Conservation (phyloP, 2,888 invertebrate genomes). For the Ophioninae sp. region DNA sequence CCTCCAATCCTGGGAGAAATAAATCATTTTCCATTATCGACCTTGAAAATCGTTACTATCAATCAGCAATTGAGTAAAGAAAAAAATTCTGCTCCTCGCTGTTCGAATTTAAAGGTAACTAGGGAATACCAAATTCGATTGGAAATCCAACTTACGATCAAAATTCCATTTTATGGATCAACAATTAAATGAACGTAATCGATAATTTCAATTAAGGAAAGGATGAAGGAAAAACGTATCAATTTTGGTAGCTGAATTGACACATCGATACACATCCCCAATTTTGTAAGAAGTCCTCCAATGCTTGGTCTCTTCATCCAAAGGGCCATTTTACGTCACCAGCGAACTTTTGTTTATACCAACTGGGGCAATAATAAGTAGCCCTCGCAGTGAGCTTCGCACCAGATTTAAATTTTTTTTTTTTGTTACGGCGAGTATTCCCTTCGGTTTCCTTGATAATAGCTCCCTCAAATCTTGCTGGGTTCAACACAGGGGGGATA, state of each 20-base stretch:
- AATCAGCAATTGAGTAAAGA: neutral
- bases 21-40: neutral
- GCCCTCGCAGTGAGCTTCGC: constrained; percentile 41
- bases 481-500: constrained; percentile 8
- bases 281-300: neutral
- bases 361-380: constrained; percentile 19
- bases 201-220: neutral
- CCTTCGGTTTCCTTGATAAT: constrained; percentile 21
- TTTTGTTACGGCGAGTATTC: constrained; percentile 31
- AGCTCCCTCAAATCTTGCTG: constrained; percentile 15
- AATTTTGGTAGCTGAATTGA: neutral
- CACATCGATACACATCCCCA: neutral
- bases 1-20: neutral
- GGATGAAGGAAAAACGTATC: neutral
- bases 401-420: constrained; percentile 22
- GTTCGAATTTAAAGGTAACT: no score
- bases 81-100: no score
- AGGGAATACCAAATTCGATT: no score
- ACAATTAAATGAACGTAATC: neutral
- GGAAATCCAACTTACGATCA: no score
- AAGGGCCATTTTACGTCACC: neutral
- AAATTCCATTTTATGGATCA: neutral
- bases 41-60: neutral
- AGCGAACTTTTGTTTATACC: neutral
- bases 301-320: neutral